Conservation (phyloP, 1,140 invertebrate genomes). For the Coptotermes formosanus region DNA sequence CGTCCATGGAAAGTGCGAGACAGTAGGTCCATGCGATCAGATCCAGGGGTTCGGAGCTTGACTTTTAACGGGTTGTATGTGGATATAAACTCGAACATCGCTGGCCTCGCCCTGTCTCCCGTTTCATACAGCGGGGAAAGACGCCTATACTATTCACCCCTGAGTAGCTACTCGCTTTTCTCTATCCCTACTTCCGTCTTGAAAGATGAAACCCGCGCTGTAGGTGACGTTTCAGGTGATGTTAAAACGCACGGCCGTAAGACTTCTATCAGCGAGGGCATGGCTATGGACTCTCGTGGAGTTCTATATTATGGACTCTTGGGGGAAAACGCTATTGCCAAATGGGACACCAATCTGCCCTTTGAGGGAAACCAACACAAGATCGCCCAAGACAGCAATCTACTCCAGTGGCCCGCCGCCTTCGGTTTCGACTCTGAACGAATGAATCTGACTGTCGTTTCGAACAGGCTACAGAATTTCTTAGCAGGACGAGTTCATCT, state of each 20-base stretch:
- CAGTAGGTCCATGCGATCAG: constrained; percentile 57
- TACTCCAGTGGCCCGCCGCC: constrained; percentile 70
- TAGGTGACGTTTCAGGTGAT: constrained; percentile 43
- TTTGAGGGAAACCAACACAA: constrained; percentile 54
- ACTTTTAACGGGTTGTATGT: constrained; percentile 57
- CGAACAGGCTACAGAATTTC: constrained; percentile 65
- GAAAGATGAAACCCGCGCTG: constrained; percentile 45
- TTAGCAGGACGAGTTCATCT: constrained; percentile 54
- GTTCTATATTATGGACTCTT: constrained; percentile 65
- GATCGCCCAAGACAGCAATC: constrained; percentile 60
- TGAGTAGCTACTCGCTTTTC: constrained; percentile 63
- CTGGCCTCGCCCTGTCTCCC: constrained; percentile 67
- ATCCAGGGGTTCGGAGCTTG: constrained; percentile 52
- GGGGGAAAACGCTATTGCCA: constrained; percentile 61
- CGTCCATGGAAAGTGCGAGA: constrained; percentile 68
- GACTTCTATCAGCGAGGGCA: constrained; percentile 63
- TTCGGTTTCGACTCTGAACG: constrained; percentile 62
- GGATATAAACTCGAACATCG: constrained; percentile 53
- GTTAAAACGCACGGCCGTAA: constrained; percentile 60
- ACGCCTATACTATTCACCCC: constrained; percentile 61
- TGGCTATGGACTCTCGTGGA: constrained; percentile 66
- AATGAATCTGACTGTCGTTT: constrained; percentile 62
- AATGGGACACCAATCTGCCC: constrained; percentile 59
- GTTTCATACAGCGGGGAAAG: constrained; percentile 49
- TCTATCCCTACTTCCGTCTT: constrained; percentile 57